phyloP scores from a whole-genome alignment of 1,140 invertebrate genomes.

The Neotoxoptera formosana region DNA sequence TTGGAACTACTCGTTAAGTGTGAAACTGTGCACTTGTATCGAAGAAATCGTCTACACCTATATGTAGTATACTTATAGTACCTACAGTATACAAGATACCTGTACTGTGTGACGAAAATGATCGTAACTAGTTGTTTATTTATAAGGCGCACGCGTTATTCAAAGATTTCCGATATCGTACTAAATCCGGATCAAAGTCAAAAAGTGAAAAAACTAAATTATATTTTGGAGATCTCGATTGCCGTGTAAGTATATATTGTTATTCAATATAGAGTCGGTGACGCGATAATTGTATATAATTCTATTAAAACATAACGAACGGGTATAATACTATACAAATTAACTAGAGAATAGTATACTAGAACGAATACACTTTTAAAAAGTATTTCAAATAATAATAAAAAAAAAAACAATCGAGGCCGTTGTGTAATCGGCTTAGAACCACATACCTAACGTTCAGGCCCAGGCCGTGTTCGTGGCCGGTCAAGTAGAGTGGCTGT shows the following conservation, averaged over 20 bases:
- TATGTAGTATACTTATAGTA: too few relatives aligned
- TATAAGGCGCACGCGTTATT: not conserved
- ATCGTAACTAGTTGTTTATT: too few relatives aligned
- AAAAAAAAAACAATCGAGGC: not conserved
- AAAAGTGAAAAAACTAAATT: too few relatives aligned
- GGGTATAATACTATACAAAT: too few relatives aligned
- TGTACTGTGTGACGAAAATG: not conserved
- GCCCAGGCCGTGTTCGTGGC: conserved; percentile 61
- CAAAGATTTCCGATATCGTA: not conserved
- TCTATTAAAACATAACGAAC: not conserved
- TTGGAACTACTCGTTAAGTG: not conserved
- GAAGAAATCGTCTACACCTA: not conserved
- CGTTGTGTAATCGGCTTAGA: not conserved
- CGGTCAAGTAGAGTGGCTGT: conserved; percentile 61
- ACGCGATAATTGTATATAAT: not conserved
- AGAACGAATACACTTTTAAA: not conserved
- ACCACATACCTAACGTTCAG: conserved; percentile 61
- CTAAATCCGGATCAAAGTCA: not conserved
- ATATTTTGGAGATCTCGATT: not conserved
- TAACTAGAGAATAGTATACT: not conserved
- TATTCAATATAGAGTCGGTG: not conserved
- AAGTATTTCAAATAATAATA: not conserved
- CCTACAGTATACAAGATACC: too few relatives aligned
- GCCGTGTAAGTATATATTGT: too few relatives aligned
- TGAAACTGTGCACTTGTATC: not conserved